Evolutionary conservation across 35 echinoderm and acorn worm species (phyloP), one percentile per base, ranked within the genome.

Genomic region (Heliocidaris tuberculata): DNA sequence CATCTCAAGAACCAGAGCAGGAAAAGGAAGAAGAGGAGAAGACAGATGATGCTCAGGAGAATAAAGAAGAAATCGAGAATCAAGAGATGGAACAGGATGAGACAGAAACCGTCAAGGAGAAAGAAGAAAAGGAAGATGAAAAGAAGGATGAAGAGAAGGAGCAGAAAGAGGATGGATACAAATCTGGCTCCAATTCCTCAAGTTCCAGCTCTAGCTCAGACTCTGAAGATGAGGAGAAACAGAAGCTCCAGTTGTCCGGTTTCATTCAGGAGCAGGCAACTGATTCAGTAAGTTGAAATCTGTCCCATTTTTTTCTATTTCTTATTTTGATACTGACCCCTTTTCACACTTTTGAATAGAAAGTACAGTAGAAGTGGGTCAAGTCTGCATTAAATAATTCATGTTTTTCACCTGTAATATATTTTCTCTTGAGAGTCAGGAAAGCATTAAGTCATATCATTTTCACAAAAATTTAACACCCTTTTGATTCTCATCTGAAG

Each of bases 241-340:
- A 49, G 48, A 49, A 59, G 24, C 24, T 95, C 15, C 59, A 95
- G 59, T 31, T 95, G 16, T 93, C 91, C 12, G 91, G 91, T 31
- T 93, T 93, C n/a, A 93, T 93, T 54, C 91, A 59, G 21, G 86
- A 95, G 49, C 50, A 85, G 29, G 31, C 93, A 85, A 71, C 86
- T 30, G 86, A 88, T 95, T 90, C 31, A 32, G 71, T 95, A 95
- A 52, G 49, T 90, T 78, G 9, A 9, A 11, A 32, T 31, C 6
- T 78, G 50, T 48, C 9, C 27, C 94, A 31, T 32, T 95, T 71
- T 85, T 93, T 85, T n/a, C 60, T 6, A 95, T 60, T 2, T 93
- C 13, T 7, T 7, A 93, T 13, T 17, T 15, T 27, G 21, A 19
- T 86, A 29, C 6, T 30, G 31, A 86, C 13, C 85, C 9, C 13